Base-by-base conservation (phyloP, 2,797 vertebrate genomes). In the Heteromormyrus szaboi region DNA sequence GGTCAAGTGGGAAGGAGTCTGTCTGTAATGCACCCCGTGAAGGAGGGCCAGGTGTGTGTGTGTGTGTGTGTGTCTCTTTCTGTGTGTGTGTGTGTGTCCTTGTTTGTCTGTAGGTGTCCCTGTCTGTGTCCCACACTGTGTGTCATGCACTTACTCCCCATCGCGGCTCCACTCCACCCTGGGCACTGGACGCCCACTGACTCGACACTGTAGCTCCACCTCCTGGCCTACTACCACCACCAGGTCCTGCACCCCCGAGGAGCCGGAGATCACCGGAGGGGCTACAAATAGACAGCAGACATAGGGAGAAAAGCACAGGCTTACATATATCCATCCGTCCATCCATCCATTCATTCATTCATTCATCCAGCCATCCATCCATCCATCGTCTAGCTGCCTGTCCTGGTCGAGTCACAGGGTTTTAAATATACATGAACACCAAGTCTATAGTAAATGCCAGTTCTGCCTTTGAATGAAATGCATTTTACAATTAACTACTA, bases 131-230 rank as follows among this genome's bases (percentile, higher is more conserved):
- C 3, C 8, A 12, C 8, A 11, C n/a, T 22, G 59, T 19, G 41
- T 44, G 46, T 51, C 7, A 0, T 83, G 0, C 56, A 94, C 97
- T 95, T 91, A 98, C 97, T 97, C 96, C 93, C 96, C 96, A 0
- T 97, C 96, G 0, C 96, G 97, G 92, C 95, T 97, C 97, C 97
- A 98, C 88, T 97, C 96, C 92, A 98, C 95, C 89, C 92, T 93
- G 54, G 97, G 97, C 0, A 85, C 91, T 44, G 97, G 97, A 4
- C 91, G 91, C 11, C 97, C 97, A 0, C 93, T 95, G 4, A 96
- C 94, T 59, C 91, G 92, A 89, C 97, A 98, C 88, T 95, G 94
- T 87, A 98, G 94, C 89, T 96, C 94, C 62, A 96, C 95, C 29
- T 96, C 94, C 17, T 96, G 94, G 1, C 96, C 96, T 4, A 94